Base-by-base conservation (phyloP, 2,888 invertebrate species). In the Bombylius discolor region DNA sequence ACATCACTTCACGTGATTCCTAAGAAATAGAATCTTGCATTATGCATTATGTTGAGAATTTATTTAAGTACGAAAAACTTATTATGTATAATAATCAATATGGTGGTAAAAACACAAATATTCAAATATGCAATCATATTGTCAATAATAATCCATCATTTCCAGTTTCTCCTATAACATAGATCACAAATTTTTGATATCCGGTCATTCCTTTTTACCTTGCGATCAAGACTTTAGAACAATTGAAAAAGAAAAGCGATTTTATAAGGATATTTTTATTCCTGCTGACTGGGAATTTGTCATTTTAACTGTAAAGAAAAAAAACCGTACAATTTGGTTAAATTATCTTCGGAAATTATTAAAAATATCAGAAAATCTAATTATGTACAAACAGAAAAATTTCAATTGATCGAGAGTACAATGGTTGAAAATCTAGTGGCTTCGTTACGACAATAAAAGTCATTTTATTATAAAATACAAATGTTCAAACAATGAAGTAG, bases 301-400 rank as follows among this genome's bases (percentile, higher is more conserved):
- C 8, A 36, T 36, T 36, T 36, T 8, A 6, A 8, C 36, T 36
- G 36, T 8, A 58, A 56, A 56, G 49, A 36, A 54, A 57, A 50
- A 47, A 33, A 56, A 56, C 58, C 47, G 55, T 57, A 57, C 57
- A 52, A 60, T 42, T 49, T 58, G 45, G 53, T 57, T 51, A 48
- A 56, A 45, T 55, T 55, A 53, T 47, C 23, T 33, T 14, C n/a
- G n/a, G 49, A 46, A 32, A 47, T 55, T 45, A 55, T 56, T 49
- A 57, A 59, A 56, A 58, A 51, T 51, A 48, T 45, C 46, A 48
- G 50, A 59, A 44, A 54, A 57, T 56, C 50, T 58, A 55, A 52
- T 59, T 45, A 58, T n/a, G n/a, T n/a, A n/a, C 54, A 52, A 60
- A 58, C 53, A 56, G 58, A 49, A 59, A 59, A 58, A 55, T 58